Conservation (phyloP, 2,888 invertebrate species). For the Syritta pipiens region DNA sequence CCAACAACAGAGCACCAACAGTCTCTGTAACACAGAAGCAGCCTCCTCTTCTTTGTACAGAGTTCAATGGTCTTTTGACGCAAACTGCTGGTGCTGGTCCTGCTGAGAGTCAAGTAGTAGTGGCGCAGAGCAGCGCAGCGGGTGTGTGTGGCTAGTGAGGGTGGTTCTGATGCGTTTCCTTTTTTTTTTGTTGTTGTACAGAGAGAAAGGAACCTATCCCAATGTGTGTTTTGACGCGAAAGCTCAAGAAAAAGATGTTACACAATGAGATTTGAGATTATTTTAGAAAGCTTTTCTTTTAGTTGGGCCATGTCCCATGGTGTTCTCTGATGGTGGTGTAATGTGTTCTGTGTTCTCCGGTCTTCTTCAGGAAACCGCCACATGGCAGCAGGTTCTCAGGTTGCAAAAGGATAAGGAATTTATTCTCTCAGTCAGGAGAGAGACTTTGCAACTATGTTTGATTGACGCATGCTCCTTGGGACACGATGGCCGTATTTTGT, state of each 20-base stretch:
- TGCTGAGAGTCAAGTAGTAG: constrained; percentile 74
- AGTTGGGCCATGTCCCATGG: constrained; percentile 7
- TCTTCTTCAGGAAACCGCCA: neutral
- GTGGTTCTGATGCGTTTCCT: too few species aligned
- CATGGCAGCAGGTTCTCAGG: neutral
- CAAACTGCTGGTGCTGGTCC: constrained; percentile 73
- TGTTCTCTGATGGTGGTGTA: constrained; percentile 3
- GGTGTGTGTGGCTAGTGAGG: neutral
- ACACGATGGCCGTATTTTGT: neutral
- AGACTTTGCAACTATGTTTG: neutral
- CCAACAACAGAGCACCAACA: constrained; percentile 6
- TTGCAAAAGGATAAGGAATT: neutral
- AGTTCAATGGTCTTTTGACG: constrained; percentile 79
- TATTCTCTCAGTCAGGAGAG: too few species aligned
- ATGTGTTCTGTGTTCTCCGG: neutral
- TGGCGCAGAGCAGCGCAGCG: constrained; percentile 2
- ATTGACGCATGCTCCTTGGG: neutral
- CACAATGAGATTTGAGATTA: constrained; percentile 44
- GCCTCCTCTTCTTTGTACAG: constrained; percentile 42
- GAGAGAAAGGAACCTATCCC: constrained; percentile 67
- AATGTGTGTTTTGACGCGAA: constrained; percentile 50
- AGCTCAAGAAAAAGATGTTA: constrained; percentile 53
- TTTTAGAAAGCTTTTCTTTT: constrained; percentile 21
- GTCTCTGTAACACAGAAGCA: constrained; percentile 3
- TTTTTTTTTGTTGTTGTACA: too few species aligned